Evolutionary conservation across 2,797 vertebrate genomes (phyloP).

Genomic region (Lutjanus campechanus): DNA sequence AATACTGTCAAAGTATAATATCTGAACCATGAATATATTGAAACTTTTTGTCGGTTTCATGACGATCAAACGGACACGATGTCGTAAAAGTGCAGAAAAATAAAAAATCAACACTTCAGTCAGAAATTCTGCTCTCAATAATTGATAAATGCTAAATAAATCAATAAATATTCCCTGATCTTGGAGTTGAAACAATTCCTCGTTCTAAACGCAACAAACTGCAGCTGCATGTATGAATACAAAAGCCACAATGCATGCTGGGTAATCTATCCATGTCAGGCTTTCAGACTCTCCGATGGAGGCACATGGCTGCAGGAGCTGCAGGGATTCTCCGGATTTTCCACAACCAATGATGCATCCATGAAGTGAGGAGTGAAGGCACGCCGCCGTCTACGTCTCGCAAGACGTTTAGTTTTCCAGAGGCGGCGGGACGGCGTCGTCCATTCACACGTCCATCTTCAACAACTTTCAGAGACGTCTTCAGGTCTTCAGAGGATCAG

Average conservation of each 20-base stretch:
- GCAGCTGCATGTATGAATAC: neutral
- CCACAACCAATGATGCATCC: neutral
- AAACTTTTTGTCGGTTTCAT: neutral
- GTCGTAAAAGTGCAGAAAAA: neutral
- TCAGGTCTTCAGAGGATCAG: neutral
- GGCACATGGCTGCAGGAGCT: constrained; percentile 26
- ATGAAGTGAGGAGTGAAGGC: neutral
- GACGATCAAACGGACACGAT: neutral
- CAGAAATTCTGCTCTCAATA: too few relatives aligned
- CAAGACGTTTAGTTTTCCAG: too few relatives aligned
- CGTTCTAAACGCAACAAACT: neutral
- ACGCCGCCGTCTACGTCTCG: neutral
- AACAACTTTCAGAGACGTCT: constrained; percentile 23
- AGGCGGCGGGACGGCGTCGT: too few relatives aligned
- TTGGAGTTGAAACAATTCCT: neutral
- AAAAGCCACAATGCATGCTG: constrained; percentile 12
- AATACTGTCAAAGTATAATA: too few relatives aligned
- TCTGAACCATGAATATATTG: too few relatives aligned
- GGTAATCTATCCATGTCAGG: neutral
- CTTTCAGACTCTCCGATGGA: neutral
- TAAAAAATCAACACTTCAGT: too few relatives aligned
- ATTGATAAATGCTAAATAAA: neutral
- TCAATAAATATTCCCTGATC: neutral
- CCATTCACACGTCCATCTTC: neutral
- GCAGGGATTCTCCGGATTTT: neutral